Conservation (phyloP, 1,140 invertebrate genomes). For the Harpegnathos saltator region DNA sequence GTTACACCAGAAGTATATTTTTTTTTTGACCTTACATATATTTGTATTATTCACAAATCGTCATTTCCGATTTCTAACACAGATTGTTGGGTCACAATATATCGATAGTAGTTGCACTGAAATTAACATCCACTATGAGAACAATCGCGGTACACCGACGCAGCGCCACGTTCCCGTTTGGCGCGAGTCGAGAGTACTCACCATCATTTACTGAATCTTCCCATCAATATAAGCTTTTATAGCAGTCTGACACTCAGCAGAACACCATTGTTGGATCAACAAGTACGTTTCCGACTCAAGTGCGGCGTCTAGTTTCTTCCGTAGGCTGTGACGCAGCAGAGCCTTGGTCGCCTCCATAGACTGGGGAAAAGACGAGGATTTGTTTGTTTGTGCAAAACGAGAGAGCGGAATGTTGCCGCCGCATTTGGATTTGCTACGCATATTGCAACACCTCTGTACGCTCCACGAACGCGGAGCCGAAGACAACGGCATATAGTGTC, state of each 20-base stretch:
- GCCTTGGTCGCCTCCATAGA: conserved; percentile 88
- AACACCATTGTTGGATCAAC: conserved; percentile 89
- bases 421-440: not conserved
- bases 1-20: conserved; percentile 51
- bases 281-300: conserved; percentile 88
- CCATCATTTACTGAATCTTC: conserved; percentile 74
- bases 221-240: conserved; percentile 84
- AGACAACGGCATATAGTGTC: not conserved
- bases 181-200: conserved; percentile 23
- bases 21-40: conserved; percentile 43
- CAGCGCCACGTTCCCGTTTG: not conserved
- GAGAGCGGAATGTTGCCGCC: not conserved
- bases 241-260: conserved; percentile 87
- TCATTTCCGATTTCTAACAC: conserved; percentile 52
- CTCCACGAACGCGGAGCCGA: not conserved
- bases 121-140: conserved; percentile 51
- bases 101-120: conserved; percentile 61
- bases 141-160: conserved; percentile 47
- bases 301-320: conserved; percentile 86
- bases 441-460: not conserved
- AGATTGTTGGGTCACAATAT: conserved; percentile 42
- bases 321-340: conserved; percentile 86
- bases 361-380: conserved; percentile 73
- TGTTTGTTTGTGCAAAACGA: not conserved
- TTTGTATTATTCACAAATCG: conserved; percentile 55